phyloP scores from a whole-genome alignment of 2,888 invertebrate species.

The Crioceris asparagi region DNA sequence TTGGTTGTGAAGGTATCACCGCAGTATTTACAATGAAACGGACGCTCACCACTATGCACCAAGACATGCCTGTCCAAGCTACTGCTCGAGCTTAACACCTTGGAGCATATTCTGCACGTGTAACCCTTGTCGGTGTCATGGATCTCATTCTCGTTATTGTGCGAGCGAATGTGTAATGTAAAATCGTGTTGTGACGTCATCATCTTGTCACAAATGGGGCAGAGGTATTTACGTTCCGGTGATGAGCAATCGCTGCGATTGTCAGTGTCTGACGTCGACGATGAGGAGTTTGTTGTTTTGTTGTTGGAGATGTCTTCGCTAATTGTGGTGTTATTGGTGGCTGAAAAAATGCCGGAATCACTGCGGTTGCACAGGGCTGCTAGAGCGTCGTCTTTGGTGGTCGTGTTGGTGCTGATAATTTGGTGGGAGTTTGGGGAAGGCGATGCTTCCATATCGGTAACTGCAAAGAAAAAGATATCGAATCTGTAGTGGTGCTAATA shows the following conservation, averaged over 20 bases:
- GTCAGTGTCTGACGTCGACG: slow-evolving; percentile 38
- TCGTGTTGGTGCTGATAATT: slow-evolving; percentile 23
- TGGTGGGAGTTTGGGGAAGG: slow-evolving; percentile 24
- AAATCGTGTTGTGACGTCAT: slow-evolving; percentile 54
- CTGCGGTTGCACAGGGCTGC: slow-evolving; percentile 26
- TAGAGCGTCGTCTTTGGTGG: slow-evolving; percentile 20
- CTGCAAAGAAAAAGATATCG: slow-evolving; percentile 24
- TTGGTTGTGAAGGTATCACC: slow-evolving; percentile 75
- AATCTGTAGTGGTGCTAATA: neutral
- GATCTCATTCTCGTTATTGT: slow-evolving; percentile 45
- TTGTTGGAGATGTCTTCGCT: slow-evolving; percentile 20
- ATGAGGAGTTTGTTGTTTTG: slow-evolving; percentile 27
- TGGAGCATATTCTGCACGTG: slow-evolving; percentile 55
- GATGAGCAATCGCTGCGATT: slow-evolving; percentile 47
- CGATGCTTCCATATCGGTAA: slow-evolving; percentile 33
- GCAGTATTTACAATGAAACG: slow-evolving; percentile 69
- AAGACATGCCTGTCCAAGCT: slow-evolving; percentile 71
- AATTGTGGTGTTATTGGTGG: slow-evolving; percentile 26
- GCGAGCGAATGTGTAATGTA: slow-evolving; percentile 57
- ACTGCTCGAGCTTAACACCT: slow-evolving; percentile 65
- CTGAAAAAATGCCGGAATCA: slow-evolving; percentile 36
- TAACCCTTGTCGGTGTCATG: slow-evolving; percentile 40
- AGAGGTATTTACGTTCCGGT: slow-evolving; percentile 41
- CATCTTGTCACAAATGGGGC: slow-evolving; percentile 54
- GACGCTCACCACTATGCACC: slow-evolving; percentile 70